A percentile compares a stretch with the other conserved stretches of the same genome.
Evolutionary conservation across 2,113 vertebrate species (phyloP).

Genomic region (Neolamprologus variostigma): DNA sequence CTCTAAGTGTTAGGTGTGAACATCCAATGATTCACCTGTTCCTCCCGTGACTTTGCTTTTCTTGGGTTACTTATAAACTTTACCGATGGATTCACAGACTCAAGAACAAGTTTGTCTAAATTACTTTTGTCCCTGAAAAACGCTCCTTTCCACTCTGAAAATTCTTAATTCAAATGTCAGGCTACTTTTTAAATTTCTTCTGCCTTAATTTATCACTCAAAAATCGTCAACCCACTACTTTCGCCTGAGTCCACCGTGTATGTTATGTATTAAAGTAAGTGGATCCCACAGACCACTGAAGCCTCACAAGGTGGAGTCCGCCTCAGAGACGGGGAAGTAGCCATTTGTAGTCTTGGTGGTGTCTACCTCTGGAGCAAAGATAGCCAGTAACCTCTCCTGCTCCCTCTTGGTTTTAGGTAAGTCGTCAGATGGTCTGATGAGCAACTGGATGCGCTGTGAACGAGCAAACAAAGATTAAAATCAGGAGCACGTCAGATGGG

Average conservation of each 20-base stretch:
- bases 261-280: background rate
- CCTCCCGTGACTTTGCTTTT: background rate
- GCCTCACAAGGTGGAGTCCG: conserved; percentile 56
- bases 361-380: conserved; percentile 49
- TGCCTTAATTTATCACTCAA: background rate
- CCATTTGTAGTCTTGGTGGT: conserved; percentile 20
- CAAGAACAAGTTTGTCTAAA: background rate
- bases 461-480: background rate
- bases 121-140: conserved; percentile 7
- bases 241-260: background rate
- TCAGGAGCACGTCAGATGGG: accelerated
- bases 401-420: conserved; percentile 72
- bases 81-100: background rate
- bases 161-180: background rate
- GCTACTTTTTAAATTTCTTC: background rate
- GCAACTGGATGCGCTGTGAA: conserved; percentile 58
- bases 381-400: conserved; percentile 62
- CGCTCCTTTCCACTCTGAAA: background rate
- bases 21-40: background rate
- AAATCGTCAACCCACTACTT: background rate
- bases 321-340: conserved; percentile 51
- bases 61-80: background rate
- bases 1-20: background rate
- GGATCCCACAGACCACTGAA: background rate
- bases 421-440: conserved; percentile 60